Base-by-base conservation (phyloP, 2,888 invertebrate species). In the Drosophila stalkeri region DNA sequence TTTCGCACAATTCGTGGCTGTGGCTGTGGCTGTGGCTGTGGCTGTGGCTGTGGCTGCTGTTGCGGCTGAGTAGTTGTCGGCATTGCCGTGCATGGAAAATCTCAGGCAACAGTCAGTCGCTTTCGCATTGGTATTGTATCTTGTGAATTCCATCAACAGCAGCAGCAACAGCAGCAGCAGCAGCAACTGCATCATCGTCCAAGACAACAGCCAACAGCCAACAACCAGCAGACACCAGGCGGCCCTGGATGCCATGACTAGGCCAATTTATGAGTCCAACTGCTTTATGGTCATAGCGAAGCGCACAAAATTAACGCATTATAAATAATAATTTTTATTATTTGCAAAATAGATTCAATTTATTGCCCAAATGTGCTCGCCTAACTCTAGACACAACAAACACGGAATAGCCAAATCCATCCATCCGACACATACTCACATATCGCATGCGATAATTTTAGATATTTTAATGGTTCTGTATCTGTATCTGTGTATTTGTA, bases 321-420 rank as follows among this genome's bases (percentile, higher is more conserved):
- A 84, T 89, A 90, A 90, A 90, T 89, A 89, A 86, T 88, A 85
- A 82, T 81, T 90, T 90, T 89, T 89, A 89, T 81, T 86, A 82
- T 81, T 79, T 81, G 75, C 66, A 71, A 72, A 75, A 73, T 64
- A 75, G 59, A 73, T 67, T 77, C 70, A 80, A 85, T 82, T 80
- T 82, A 72, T 81, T 70, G 60, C 55, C 57, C 60, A 51, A 67
- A 69, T 56, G 61, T 64, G 60, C 60, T 41, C 27, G 57, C 41
- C 1, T 23, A 64, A 41, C 62, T 20, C n/a, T 33, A 54, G 46
- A 64, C 44, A 55, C 33, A 31, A 51, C 39, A 62, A 33, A 6
- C 52, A 46, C n/a, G n/a, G 9, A 49, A 9, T 31, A 49, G n/a
- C 2, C 31, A n/a, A 11, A n/a, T 31, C 49, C 31, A 31, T 31